These are phyloP conservation scores for Nomada ferruginata DNA, from an alignment of 2,888 invertebrate genomes.

Conservation along the genomic window DNA sequence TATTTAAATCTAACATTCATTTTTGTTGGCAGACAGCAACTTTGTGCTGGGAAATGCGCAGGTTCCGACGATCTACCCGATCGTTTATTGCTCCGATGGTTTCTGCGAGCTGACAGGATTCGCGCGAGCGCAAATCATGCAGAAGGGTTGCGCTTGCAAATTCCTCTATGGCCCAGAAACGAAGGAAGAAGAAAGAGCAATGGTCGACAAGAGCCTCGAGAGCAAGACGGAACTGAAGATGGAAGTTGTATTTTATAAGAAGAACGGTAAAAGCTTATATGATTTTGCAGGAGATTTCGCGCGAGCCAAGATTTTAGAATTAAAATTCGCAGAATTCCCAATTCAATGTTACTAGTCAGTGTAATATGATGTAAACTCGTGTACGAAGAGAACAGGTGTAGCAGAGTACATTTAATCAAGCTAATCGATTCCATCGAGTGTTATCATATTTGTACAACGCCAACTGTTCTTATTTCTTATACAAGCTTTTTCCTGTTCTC, in stretches of 20 bases:
- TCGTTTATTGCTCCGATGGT: slow-evolving; percentile 98
- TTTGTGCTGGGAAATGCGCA: slow-evolving; percentile 98
- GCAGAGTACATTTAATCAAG: slow-evolving; percentile 50
- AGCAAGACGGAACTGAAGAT: slow-evolving; percentile 96
- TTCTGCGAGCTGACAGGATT: slow-evolving; percentile 98
- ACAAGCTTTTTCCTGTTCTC: background rate
- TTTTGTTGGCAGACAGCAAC: slow-evolving; percentile 92
- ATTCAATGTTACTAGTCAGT: slow-evolving; percentile 19
- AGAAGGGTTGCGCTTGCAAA: slow-evolving; percentile 97
- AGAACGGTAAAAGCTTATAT: slow-evolving; percentile 89
- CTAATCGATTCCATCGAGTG: slow-evolving; percentile 40
- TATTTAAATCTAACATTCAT: slow-evolving; percentile 5
- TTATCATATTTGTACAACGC: background rate
- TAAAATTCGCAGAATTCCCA: background rate
- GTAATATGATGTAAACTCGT: slow-evolving; percentile 15
- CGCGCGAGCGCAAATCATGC: slow-evolving; percentile 97
- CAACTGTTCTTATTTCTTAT: background rate
- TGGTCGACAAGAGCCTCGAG: slow-evolving; percentile 95
- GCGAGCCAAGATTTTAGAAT: too few species aligned
- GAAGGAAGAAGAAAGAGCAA: slow-evolving; percentile 93
- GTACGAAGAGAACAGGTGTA: slow-evolving; percentile 15
- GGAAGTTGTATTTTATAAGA: slow-evolving; percentile 97
- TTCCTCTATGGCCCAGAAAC: slow-evolving; percentile 97
- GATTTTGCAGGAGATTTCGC: too few species aligned
- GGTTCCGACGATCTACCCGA: slow-evolving; percentile 94